phyloP scores from a whole-genome alignment of 2,113 vertebrate genomes.

The Aptenodytes patagonicus region DNA sequence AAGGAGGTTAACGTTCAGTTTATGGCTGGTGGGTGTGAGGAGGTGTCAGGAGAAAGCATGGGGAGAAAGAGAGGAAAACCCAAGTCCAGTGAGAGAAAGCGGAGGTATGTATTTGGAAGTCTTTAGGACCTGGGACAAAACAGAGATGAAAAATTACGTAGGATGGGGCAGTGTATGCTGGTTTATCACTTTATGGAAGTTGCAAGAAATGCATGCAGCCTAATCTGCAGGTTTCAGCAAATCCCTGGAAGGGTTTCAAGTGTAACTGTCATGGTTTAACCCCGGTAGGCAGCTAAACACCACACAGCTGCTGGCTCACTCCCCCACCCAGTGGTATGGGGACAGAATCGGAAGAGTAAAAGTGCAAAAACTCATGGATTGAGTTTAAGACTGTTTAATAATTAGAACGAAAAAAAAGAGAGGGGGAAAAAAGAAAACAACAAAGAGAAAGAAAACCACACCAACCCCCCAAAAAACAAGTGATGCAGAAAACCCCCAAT shows the following conservation, averaged over 20 bases:
- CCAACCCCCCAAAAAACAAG: background rate
- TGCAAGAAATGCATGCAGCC: background rate
- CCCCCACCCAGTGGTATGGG: background rate
- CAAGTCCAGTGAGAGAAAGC: background rate
- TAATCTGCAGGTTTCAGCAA: background rate
- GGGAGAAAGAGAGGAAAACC: background rate
- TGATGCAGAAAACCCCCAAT: background rate
- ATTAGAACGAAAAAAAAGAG: too few species aligned
- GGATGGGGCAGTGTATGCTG: background rate
- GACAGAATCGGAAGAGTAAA: background rate
- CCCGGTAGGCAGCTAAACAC: background rate
- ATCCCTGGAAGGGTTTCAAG: background rate
- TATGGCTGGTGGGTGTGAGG: background rate
- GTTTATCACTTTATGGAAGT: background rate
- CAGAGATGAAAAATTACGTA: background rate
- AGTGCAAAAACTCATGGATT: background rate
- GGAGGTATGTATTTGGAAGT: background rate
- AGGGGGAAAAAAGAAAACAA: background rate
- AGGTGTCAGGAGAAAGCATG: background rate
- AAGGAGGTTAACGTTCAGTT: background rate
- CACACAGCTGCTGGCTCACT: background rate
- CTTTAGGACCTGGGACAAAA: background rate
- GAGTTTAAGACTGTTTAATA: background rate
- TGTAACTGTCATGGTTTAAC: background rate
- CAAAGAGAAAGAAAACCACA: background rate